Percentiles rank a stretch among this genome's conserved stretches.
phyloP scores from a whole-genome alignment of 2,113 vertebrate genomes.

The Oreotrochilus melanogaster region DNA sequence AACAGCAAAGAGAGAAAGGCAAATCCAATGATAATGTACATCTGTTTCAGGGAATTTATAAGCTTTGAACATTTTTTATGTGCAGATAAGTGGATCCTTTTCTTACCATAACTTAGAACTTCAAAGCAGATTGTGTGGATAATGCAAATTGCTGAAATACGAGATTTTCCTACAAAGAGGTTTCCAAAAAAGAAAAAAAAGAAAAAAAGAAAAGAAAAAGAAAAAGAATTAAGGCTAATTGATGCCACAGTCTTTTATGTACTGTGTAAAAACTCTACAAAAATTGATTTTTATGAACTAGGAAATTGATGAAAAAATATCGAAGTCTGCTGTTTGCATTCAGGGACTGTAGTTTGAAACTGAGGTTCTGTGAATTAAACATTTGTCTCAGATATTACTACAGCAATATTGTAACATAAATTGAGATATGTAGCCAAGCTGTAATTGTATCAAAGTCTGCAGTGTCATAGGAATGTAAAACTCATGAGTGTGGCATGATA shows the following conservation, averaged over 20 bases:
- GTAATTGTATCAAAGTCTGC: slow-evolving; percentile 68
- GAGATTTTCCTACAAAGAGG: slow-evolving; percentile 90
- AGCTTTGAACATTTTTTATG: slow-evolving; percentile 98
- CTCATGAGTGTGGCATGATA: slow-evolving; percentile 33
- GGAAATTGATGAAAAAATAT: slow-evolving; percentile 69
- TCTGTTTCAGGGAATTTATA: slow-evolving; percentile 99
- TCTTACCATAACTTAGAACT: slow-evolving; percentile 97
- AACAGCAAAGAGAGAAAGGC: slow-evolving; percentile 88
- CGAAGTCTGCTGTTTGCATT: slow-evolving; percentile 50
- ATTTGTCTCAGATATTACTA: slow-evolving; percentile 51
- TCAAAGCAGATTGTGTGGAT: slow-evolving; percentile 98
- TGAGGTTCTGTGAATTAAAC: slow-evolving; percentile 57
- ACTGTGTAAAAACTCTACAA: slow-evolving; percentile 76
- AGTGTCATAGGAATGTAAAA: slow-evolving; percentile 18
- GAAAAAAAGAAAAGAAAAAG: slow-evolving; percentile 60
- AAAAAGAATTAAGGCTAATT: slow-evolving; percentile 90
- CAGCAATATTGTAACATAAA: slow-evolving; percentile 61
- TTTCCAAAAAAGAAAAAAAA: slow-evolving; percentile 83
- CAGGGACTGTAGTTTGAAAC: slow-evolving; percentile 32
- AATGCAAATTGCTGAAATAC: slow-evolving; percentile 99
- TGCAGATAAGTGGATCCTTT: slow-evolving; percentile 96
- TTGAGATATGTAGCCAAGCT: slow-evolving; percentile 33
- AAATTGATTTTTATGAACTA: slow-evolving; percentile 85
- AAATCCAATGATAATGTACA: slow-evolving; percentile 99
- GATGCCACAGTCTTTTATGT: slow-evolving; percentile 93